Evolutionary conservation across 2,888 invertebrate genomes (phyloP), one percentile per base, ranked within the genome.

Genomic region (Perizoma affinitatum): DNA sequence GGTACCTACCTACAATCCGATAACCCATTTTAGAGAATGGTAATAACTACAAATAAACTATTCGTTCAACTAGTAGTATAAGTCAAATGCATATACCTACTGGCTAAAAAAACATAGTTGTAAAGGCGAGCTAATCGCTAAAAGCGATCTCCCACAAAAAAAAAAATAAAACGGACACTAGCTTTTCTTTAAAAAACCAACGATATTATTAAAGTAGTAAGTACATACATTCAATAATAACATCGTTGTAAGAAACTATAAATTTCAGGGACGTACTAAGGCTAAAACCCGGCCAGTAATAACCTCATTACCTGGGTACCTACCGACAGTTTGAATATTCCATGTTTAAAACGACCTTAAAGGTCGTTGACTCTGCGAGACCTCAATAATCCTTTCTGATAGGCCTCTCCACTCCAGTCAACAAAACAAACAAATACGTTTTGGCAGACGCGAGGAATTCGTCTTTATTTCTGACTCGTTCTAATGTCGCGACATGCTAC

Each of bases 391-490:
- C 48, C 57, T 56, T 58, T 58, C 59, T 53, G 40, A 59, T 54
- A 57, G 60, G 60, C 60, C 67, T 60, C 61, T 61, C 59, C 55
- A 62, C 60, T 53, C 58, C 22, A 51, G 58, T 54, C 50, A 56
- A 67, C 54, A 63, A 69, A 63, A 65, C 65, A 67, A 67, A 67
- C 68, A 69, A 67, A 65, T 58, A 48, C 62, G 63, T 66, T 69
- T 67, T 67, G 69, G 69, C 69, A 69, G 63, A 45, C 61, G 61
- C 58, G 44, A 55, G 78, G 79, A 75, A 81, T 82, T 72, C 63
- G 68, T 65, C 70, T 85, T 83, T 82, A 83, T 83, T 80, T 79
- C 76, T 61, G 71, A 74, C 71, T 66, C 71, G 67, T 53, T 68
- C 69, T 72, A 73, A 72, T 72, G 68, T 75, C 70, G 73, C 71